Conservation (phyloP, 2,797 vertebrate genomes). For the Danio aesculapii region DNA sequence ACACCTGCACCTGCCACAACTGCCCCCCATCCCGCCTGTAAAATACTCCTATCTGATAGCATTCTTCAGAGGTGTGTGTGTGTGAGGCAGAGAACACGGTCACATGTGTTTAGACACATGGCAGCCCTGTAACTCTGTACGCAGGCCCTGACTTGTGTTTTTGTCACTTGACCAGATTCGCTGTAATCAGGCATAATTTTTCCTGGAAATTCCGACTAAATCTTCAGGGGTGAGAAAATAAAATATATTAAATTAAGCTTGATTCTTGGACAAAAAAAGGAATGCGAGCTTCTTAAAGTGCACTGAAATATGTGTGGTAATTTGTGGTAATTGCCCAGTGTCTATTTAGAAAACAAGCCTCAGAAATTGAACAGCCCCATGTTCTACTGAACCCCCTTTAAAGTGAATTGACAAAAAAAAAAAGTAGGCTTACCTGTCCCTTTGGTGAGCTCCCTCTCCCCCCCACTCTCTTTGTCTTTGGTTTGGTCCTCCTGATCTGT, state of each 20-base stretch:
- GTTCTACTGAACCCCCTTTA: slow-evolving; percentile 8
- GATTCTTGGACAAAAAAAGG: slow-evolving; percentile 54
- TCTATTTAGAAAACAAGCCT: slow-evolving; percentile 19
- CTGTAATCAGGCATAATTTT: slow-evolving; percentile 64
- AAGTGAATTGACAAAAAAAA: slow-evolving; percentile 54
- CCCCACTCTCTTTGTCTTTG: slow-evolving; percentile 93
- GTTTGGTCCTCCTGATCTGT: slow-evolving; percentile 93
- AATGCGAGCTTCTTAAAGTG: slow-evolving; percentile 50
- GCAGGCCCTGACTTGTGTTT: slow-evolving; percentile 67
- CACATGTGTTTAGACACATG: slow-evolving; percentile 63
- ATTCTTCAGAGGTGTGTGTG: slow-evolving; percentile 62
- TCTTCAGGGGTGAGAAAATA: slow-evolving; percentile 55
- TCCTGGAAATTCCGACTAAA: slow-evolving; percentile 61
- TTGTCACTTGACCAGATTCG: slow-evolving; percentile 67
- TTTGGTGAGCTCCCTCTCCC: slow-evolving; percentile 94
- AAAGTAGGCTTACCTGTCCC: slow-evolving; percentile 88
- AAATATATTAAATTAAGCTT: slow-evolving; percentile 57
- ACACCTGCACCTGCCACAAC: slow-evolving; percentile 67
- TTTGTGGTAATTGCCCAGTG: slow-evolving; percentile 27
- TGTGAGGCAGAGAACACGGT: slow-evolving; percentile 47
- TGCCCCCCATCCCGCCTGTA: slow-evolving; percentile 52
- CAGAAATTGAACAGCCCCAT: background rate
- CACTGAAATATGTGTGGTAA: slow-evolving; percentile 54
- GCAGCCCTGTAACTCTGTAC: slow-evolving; percentile 62
- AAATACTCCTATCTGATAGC: slow-evolving; percentile 65